These are phyloP conservation scores for Lerema accius DNA, from an alignment of 1,140 invertebrate species.

Conservation along the genomic window DNA sequence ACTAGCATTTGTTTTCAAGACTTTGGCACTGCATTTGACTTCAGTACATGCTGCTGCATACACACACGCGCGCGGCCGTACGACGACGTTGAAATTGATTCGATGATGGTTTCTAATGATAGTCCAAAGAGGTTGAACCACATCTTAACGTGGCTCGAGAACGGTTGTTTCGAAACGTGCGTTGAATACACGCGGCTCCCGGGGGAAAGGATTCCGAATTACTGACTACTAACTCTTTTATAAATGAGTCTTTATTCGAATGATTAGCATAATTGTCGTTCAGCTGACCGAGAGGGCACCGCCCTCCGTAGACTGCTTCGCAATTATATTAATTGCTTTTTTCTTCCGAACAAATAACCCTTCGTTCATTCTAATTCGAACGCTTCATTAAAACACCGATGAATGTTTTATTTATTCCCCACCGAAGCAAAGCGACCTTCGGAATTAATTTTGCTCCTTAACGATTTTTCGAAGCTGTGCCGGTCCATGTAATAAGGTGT, in stretches of 20 bases:
- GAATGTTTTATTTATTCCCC: conserved; percentile 43
- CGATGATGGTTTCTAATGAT: too few species aligned
- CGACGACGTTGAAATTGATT: too few species aligned
- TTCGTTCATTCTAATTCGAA: conserved; percentile 50
- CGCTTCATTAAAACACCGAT: conserved; percentile 52
- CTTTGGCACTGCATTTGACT: too few species aligned
- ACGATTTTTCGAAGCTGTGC: neutral
- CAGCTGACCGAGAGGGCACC: neutral
- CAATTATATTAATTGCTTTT: conserved; percentile 57
- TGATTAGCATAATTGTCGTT: conserved; percentile 38
- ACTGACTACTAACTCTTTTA: neutral
- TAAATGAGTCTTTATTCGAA: conserved; percentile 12
- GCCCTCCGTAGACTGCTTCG: conserved; percentile 24
- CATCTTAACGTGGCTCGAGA: neutral
- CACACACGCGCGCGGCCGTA: too few species aligned
- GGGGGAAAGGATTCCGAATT: neutral
- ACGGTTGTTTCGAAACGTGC: neutral
- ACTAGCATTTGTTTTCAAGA: too few species aligned
- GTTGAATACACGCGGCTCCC: neutral
- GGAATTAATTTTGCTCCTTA: conserved; percentile 34
- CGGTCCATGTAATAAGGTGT: neutral
- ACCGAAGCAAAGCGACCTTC: conserved; percentile 36
- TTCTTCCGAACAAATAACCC: conserved; percentile 43
- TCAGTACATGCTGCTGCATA: too few species aligned
- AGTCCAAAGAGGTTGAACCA: neutral